Base-by-base conservation (phyloP, 2,888 invertebrate species). In the Gastrophysa polygoni region DNA sequence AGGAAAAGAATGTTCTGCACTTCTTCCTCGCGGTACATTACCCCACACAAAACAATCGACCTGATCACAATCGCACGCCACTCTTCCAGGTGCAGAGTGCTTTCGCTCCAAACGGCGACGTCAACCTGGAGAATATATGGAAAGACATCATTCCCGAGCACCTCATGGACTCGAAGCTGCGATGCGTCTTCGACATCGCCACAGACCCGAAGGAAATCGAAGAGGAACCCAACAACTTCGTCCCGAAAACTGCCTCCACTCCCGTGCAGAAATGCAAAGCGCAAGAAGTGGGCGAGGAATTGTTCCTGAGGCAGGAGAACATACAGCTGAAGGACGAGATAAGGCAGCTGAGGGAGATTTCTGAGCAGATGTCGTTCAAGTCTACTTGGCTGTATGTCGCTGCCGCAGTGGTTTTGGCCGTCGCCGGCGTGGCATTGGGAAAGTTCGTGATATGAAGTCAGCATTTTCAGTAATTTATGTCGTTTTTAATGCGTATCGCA, bases 131-230 rank as follows among this genome's bases (percentile, higher is more conserved):
- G 60, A 83, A 95, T 90, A 66, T 80, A 43, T 96, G 97, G 96
- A 96, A 92, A 83, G 93, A 95, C 77, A 89, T 91, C 66, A 87
- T 88, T 72, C 88, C 91, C 48, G 91, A 92, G 49, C 89, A 91
- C 74, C 85, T 98, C 71, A 96, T 97, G 91, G 98, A 98, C 81
- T 93, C 95, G 67, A 99, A 99, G 84, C 84, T 99, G 77, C 94
- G 93, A 82, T 98, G 98, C 83, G 92, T 96, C 1, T 98, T 98
- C 82, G 96, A 93, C 10, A 56, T 61, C 20, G 52, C 51, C 1
- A 14, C 10, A 47, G 63, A 50, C 11, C 54, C 54, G 28, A 20
- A 58, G 28, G 71, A 71, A 55, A 59, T 66, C 11, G 70, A 73
- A 24, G 75, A 73, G 38, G 76, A 75, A 64, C 65, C 71, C 16